phyloP scores from a whole-genome alignment of 2,888 invertebrate species.

The Aproaerema taeniolella region DNA sequence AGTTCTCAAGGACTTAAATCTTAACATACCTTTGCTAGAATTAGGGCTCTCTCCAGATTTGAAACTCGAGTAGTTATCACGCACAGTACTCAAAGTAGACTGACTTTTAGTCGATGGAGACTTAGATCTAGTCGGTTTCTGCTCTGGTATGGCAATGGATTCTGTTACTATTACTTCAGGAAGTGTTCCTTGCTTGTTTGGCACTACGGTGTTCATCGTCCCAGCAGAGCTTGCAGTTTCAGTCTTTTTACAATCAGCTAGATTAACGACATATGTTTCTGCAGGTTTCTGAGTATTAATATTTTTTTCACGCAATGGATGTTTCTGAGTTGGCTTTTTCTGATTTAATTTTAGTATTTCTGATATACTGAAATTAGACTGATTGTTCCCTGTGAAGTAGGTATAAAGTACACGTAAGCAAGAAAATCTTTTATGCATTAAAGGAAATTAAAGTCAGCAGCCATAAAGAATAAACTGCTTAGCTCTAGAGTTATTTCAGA shows the following conservation, averaged over 20 bases:
- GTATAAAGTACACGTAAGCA: conserved; percentile 25
- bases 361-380: conserved; percentile 53
- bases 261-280: conserved; percentile 36
- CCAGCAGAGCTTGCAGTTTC: conserved; percentile 51
- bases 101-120: conserved; percentile 51
- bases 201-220: conserved; percentile 51
- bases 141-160: conserved; percentile 11
- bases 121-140: conserved; percentile 24
- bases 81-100: conserved; percentile 58
- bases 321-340: conserved; percentile 38
- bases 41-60: conserved; percentile 52
- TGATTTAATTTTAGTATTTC: conserved; percentile 48
- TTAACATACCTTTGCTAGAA: conserved; percentile 45
- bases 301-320: conserved; percentile 47
- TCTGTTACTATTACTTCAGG: conserved; percentile 34
- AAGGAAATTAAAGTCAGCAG: too few relatives aligned
- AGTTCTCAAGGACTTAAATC: too few relatives aligned
- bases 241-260: conserved; percentile 45
- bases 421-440: not conserved
- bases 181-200: too few relatives aligned
- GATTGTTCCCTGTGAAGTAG: conserved; percentile 48
- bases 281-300: conserved; percentile 37
- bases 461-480: too few relatives aligned
- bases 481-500: too few relatives aligned
- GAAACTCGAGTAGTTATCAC: conserved; percentile 50